Percentiles rank a stretch among this genome's conserved stretches.
Conservation (phyloP, 2,113 vertebrate species). For the Campylomormyrus tamandua region DNA sequence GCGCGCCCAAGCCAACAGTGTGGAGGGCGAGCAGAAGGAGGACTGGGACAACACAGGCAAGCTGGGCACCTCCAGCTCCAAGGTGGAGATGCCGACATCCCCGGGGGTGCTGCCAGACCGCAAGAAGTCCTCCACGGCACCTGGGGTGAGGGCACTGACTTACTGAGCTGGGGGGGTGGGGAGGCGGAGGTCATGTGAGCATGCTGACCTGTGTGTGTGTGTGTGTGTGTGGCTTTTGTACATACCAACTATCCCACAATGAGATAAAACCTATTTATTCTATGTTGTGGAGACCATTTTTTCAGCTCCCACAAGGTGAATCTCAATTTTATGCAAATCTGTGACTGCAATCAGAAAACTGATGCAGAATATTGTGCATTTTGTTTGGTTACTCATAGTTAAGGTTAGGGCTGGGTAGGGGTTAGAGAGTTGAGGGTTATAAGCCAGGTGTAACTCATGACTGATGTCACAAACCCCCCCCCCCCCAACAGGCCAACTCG, state of each 20-base stretch:
- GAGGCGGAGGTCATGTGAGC: background rate
- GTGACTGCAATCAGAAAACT: background rate
- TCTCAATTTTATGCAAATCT: background rate
- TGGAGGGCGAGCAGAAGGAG: constrained; percentile 90
- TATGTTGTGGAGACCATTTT: background rate
- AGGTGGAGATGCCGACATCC: constrained; percentile 81
- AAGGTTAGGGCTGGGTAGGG: background rate
- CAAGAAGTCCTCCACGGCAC: constrained; percentile 75
- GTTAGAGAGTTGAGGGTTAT: background rate
- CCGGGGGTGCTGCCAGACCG: constrained; percentile 85
- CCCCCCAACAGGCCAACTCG: constrained; percentile 63
- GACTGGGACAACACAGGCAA: constrained; percentile 84
- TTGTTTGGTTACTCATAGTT: background rate
- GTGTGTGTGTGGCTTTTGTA: background rate
- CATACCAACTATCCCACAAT: background rate
- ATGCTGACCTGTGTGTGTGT: background rate
- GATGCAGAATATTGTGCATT: background rate
- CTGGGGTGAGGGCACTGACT: constrained; percentile 69
- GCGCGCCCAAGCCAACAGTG: constrained; percentile 84
- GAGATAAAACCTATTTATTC: background rate
- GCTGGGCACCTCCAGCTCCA: constrained; percentile 76
- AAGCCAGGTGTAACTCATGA: background rate
- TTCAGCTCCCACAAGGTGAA: background rate
- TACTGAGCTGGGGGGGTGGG: background rate
- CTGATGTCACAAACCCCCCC: background rate